These are phyloP conservation scores for Pseudolycoriella hygida DNA, from an alignment of 2,888 invertebrate genomes.

Conservation along the genomic window DNA sequence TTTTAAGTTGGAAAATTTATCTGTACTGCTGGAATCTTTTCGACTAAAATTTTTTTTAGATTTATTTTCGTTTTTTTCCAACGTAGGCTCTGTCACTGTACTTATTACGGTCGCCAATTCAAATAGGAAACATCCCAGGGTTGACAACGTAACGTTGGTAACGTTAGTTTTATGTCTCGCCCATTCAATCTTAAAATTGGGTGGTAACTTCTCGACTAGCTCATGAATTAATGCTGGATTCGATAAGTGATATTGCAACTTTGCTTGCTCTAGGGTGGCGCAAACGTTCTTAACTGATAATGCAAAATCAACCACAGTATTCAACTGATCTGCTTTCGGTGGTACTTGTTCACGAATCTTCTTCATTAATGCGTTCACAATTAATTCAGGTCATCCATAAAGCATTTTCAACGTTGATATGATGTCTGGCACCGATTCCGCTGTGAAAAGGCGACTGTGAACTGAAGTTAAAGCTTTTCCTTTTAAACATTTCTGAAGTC, in stretches of 20 bases:
- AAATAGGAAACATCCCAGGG: too few species aligned
- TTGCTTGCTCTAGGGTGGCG: not conserved
- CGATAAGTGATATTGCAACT: not conserved
- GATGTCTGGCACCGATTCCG: not conserved
- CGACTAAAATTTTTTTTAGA: too few species aligned
- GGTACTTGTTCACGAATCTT: not conserved
- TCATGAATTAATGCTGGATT: not conserved
- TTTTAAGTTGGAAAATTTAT: too few species aligned
- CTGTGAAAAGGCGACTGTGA: not conserved
- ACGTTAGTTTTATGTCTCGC: not conserved
- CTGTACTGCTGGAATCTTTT: too few species aligned
- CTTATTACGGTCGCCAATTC: too few species aligned
- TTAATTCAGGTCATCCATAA: not conserved
- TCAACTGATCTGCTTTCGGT: not conserved
- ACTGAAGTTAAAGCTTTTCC: not conserved
- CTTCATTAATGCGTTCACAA: not conserved
- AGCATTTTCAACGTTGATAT: not conserved
- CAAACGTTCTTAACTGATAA: not conserved
- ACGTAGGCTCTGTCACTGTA: too few species aligned
- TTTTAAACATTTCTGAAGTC: slow-evolving; percentile 3
- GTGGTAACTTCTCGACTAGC: not conserved
- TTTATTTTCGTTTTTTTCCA: too few species aligned
- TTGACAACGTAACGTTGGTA: too few species aligned
- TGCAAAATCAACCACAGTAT: not conserved
- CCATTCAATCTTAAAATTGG: not conserved